Evolutionary conservation across 1,140 invertebrate species (phyloP).

Genomic region (Rhysida immarginata): DNA sequence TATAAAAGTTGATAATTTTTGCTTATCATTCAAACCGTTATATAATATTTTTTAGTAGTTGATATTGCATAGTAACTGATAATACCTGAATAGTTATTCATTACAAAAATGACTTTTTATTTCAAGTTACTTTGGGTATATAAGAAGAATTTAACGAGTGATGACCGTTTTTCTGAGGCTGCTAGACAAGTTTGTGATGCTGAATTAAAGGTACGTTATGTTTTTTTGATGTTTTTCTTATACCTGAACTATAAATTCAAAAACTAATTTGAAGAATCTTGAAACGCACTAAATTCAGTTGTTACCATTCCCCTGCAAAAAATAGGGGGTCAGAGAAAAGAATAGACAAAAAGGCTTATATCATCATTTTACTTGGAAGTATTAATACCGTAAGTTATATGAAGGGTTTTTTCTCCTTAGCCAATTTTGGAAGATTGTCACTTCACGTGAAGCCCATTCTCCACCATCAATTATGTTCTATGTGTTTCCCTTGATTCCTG

Average conservation of each 20-base stretch:
- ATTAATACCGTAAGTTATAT: too few relatives aligned
- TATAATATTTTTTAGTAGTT: neutral
- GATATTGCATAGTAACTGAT: neutral
- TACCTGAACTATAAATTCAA: neutral
- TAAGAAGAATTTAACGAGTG: slow-evolving; percentile 53
- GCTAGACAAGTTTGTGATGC: slow-evolving; percentile 48
- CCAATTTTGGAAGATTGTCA: too few relatives aligned
- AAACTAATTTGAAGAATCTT: neutral
- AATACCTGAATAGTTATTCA: too few relatives aligned
- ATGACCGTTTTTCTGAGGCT: slow-evolving; percentile 51
- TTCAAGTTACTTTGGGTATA: slow-evolving; percentile 51
- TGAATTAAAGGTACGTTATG: slow-evolving; percentile 30
- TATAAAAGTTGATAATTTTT: too few relatives aligned
- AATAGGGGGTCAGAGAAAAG: slow-evolving; percentile 25
- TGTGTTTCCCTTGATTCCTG: too few relatives aligned
- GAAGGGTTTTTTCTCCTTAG: too few relatives aligned
- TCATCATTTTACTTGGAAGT: neutral
- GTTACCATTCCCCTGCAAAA: neutral
- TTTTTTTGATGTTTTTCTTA: neutral
- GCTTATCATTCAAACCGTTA: neutral
- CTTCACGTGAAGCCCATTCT: too few relatives aligned
- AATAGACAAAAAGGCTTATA: slow-evolving; percentile 8
- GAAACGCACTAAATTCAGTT: neutral
- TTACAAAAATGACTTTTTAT: slow-evolving; percentile 2
- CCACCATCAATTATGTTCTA: too few relatives aligned